Evolutionary conservation across 2,888 invertebrate species (phyloP), one percentile per base, ranked within the genome.

Genomic region (Spatulosminthurus flaviceps): DNA sequence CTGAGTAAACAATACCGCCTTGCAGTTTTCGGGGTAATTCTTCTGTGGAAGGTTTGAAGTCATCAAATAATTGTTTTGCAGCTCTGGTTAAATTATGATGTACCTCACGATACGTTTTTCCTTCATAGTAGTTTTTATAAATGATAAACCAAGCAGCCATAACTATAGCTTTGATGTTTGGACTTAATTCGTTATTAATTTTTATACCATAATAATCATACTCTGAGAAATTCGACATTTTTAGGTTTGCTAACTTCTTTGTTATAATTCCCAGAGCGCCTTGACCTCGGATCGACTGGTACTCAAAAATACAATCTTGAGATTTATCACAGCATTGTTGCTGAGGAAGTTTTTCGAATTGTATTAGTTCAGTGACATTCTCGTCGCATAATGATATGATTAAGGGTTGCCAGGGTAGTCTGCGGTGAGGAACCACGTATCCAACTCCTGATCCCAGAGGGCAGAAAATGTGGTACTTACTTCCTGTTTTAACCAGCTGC

Each of bases 141-240:
- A 79, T 79, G n/a, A 79, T 19, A 67, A 79, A 73, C 78, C 78
- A 78, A 2, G 78, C 78, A 64, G 78, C 78, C 78, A 78, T 61
- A 61, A 78, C 29, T 21, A 0, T 71, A 11, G 21, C 78, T 66
- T 79, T 79, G 29, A 79, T 73, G 28, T 73, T 73, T 22, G 66
- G 60, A 61, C 60, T 66, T 7, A 21, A 7, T 13, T 66, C 61
- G 19, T 60, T 28, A 2, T 28, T 41, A 13, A 79, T n/a, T 22
- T 67, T 34, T 9, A 79, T 16, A 19, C 73, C 73, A 29, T 79
- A 79, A 43, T 79, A 79, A 28, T 79, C 78, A 24, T 69, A 42
- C 29, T 79, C 78, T 0, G 72, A 72, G 42, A 72, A 72, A 67
- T 79, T 79, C 2, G 66, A 72, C 51, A 64, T 41, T 28, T 73